A percentile compares a stretch with the other conserved stretches of the same genome.
Evolutionary conservation across 2,888 invertebrate genomes (phyloP).

Genomic region (Diaphora mendica): DNA sequence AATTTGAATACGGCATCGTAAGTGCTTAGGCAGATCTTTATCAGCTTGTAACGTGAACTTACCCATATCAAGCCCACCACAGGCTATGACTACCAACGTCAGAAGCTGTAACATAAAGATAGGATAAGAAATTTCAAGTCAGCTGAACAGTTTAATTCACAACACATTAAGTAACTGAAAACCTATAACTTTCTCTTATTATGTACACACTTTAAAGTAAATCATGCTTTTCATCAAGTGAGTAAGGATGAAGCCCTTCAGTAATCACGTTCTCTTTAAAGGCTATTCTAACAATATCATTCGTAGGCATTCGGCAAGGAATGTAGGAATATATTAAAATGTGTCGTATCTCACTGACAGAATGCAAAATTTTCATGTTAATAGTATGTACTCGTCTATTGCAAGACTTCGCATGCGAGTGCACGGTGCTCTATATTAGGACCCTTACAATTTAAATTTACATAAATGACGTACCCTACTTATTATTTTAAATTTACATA

Average conservation of each 20-base stretch:
- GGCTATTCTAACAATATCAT: too few relatives aligned
- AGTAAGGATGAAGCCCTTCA: too few relatives aligned
- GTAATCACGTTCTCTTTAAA: too few relatives aligned
- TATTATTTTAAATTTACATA: too few relatives aligned
- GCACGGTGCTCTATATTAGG: too few relatives aligned
- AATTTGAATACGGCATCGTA: not conserved
- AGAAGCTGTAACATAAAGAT: not conserved
- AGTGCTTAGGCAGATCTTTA: not conserved
- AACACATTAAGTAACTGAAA: not conserved
- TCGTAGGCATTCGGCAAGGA: too few relatives aligned
- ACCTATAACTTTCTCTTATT: not conserved
- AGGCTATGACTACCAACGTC: not conserved
- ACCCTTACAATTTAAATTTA: not conserved
- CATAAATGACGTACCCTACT: not conserved
- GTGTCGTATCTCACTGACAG: too few relatives aligned
- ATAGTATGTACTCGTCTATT: too few relatives aligned
- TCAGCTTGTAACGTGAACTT: not conserved
- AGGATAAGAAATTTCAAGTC: not conserved
- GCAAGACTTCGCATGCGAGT: too few relatives aligned
- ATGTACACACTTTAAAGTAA: not conserved
- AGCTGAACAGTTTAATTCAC: not conserved
- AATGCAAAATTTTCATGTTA: too few relatives aligned
- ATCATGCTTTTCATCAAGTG: too few relatives aligned
- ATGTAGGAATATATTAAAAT: too few relatives aligned
- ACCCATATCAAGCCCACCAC: not conserved